Conservation (phyloP, 2,113 vertebrate species). For the Sander lucioperca region DNA sequence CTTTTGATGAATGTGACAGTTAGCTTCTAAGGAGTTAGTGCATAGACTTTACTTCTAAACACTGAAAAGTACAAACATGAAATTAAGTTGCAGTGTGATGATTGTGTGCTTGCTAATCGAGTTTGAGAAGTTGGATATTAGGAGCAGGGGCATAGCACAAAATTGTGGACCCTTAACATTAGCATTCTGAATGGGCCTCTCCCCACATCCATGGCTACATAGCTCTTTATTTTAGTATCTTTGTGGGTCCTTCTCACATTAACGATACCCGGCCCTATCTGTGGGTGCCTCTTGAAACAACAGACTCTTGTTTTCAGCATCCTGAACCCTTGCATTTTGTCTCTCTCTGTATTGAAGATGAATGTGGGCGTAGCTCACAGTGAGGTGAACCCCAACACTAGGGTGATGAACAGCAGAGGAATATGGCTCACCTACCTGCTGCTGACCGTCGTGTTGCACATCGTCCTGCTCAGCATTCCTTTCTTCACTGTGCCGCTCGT, state of each 20-base stretch:
- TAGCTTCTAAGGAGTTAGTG: too few relatives aligned
- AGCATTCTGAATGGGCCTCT: too few relatives aligned
- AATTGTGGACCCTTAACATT: too few relatives aligned
- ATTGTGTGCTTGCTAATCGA: too few relatives aligned
- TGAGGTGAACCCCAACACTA: conserved; percentile 96
- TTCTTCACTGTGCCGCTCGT: conserved; percentile 93
- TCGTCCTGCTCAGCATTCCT: conserved; percentile 93
- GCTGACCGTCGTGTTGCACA: conserved; percentile 89
- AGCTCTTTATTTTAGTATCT: too few relatives aligned
- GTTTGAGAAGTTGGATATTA: too few relatives aligned
- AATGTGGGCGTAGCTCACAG: conserved; percentile 97
- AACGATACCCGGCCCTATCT: too few relatives aligned
- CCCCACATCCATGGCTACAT: too few relatives aligned
- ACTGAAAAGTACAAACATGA: not conserved
- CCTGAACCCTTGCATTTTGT: not conserved
- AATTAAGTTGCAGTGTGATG: not conserved
- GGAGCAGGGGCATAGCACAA: too few relatives aligned
- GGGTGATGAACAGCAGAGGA: conserved; percentile 95
- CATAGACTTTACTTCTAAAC: too few relatives aligned
- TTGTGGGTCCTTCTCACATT: too few relatives aligned
- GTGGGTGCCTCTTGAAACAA: not conserved
- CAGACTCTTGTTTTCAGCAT: not conserved
- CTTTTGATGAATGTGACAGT: too few relatives aligned
- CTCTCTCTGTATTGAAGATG: conserved; percentile 82
- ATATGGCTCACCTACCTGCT: conserved; percentile 95